A percentile compares a stretch with the other conserved stretches of the same genome.
Evolutionary conservation across 1,140 invertebrate genomes (phyloP).

Genomic region (Sycophila sp.): DNA sequence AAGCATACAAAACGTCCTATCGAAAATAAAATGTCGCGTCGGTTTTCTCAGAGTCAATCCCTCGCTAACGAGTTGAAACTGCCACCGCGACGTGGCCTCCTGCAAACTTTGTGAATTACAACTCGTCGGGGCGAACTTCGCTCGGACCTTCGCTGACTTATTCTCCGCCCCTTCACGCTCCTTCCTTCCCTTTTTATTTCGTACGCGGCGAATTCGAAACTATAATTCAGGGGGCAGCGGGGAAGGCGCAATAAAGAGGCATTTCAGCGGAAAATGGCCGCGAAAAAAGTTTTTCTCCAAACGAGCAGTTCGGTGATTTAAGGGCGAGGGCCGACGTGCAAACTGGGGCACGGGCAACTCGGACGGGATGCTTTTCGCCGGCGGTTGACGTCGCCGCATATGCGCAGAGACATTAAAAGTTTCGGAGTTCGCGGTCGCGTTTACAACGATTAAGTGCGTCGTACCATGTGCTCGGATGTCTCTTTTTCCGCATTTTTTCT

Average conservation of each 20-base stretch:
- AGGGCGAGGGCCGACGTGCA: background rate
- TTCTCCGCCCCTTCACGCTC: too few species aligned
- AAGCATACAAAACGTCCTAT: too few species aligned
- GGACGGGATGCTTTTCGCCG: too few species aligned
- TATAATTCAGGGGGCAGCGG: background rate
- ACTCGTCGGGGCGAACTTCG: slow-evolving; percentile 4
- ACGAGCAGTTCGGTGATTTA: background rate
- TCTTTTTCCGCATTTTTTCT: too few species aligned
- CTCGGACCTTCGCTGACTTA: background rate
- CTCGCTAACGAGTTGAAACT: slow-evolving; percentile 20
- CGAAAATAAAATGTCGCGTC: too few species aligned
- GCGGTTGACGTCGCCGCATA: too few species aligned
- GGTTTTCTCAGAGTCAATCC: slow-evolving; percentile 21
- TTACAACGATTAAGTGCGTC: too few species aligned
- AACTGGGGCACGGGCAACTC: too few species aligned
- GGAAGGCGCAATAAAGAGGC: background rate
- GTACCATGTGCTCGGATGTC: too few species aligned
- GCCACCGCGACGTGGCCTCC: background rate
- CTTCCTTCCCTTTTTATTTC: background rate
- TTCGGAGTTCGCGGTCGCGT: too few species aligned
- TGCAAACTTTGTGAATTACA: slow-evolving; percentile 33
- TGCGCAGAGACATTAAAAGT: too few species aligned
- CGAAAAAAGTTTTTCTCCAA: background rate
- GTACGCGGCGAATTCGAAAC: slow-evolving; percentile 7
- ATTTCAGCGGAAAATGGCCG: background rate